Evolutionary conservation across 1,140 invertebrate genomes (phyloP).

Genomic region (Lordiphosa stackelbergi): DNA sequence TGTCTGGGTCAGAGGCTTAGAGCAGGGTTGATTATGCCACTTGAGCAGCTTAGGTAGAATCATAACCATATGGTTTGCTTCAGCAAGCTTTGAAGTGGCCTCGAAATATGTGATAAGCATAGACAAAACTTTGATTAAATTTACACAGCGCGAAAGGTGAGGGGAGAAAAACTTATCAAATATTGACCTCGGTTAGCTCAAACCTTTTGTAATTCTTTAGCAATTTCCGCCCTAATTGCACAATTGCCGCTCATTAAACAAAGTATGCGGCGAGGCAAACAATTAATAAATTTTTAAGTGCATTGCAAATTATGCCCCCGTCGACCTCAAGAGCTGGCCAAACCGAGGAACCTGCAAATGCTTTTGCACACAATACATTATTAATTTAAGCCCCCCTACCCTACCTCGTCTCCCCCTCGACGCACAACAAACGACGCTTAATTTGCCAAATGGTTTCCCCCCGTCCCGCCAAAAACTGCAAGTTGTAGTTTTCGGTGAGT

Average conservation of each 20-base stretch:
- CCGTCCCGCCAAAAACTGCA: constrained; percentile 28
- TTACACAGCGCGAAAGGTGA: constrained; percentile 2
- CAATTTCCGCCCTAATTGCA: constrained; percentile 31
- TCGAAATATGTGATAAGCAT: constrained; percentile 54
- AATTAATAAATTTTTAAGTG: constrained; percentile 75
- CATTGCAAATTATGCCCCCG: constrained; percentile 54
- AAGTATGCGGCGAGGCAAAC: constrained; percentile 26
- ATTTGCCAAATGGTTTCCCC: constrained; percentile 63
- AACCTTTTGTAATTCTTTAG: not conserved
- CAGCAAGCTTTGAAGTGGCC: constrained; percentile 59
- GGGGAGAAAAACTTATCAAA: too few species aligned
- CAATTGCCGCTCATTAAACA: constrained; percentile 49
- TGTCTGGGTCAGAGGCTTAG: not conserved
- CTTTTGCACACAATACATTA: constrained; percentile 70
- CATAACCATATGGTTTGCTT: constrained; percentile 53
- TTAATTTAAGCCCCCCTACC: constrained; percentile 48
- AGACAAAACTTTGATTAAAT: constrained; percentile 26
- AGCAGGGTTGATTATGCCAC: constrained; percentile 54
- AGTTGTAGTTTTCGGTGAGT: constrained; percentile 50
- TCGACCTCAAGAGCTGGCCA: constrained; percentile 42
- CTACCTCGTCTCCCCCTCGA: not conserved
- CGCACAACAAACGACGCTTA: constrained; percentile 71
- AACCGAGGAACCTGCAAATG: constrained; percentile 46
- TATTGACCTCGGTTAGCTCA: constrained; percentile 1
- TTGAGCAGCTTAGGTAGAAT: constrained; percentile 60